Base-by-base conservation (phyloP, 2,888 invertebrate genomes). In the Coleophora flavipennella region DNA sequence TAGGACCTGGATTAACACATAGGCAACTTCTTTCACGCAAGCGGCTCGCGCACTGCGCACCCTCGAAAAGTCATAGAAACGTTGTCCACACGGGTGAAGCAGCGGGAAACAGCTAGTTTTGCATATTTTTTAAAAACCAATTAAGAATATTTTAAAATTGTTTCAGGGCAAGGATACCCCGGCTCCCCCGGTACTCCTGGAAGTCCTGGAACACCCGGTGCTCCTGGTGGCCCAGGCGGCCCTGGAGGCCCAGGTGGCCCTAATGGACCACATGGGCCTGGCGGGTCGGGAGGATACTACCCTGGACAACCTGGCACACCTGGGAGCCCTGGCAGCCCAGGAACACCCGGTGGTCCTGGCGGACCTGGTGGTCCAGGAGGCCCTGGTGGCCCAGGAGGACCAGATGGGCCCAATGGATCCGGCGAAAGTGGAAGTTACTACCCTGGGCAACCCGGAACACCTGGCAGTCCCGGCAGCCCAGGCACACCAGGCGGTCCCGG, bases 391-490 rank as follows among this genome's bases (percentile, higher is more conserved):
- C 38, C 38, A 7, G 37, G 37, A 10, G 37, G 37, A 0, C 37
- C 37, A 3, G 8, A 29, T 29, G 46, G 44, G 28, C 51, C 51
- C 1, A 20, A 27, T 3, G 55, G 61, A 79, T 80, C 40, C 7
- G 51, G 54, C 8, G 36, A 49, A 4, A 45, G 48, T 29, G 51
- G 51, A 13, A 49, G 20, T 20, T 1, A 29, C 10, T 29, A n/a
- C 13, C 58, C 44, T 28, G 20, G 28, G 9, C 34, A 34, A 26
- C 41, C 41, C 2, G 35, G 39, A 42, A 9, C 29, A 11, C 29
- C 29, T 10, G 29, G 29, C 29, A 26, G 8, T 10, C 42, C 29
- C 4, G 29, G 29, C 29, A 29, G n/a, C 11, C 29, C 29, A n/a
- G 29, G 29, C 7, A 29, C 29, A n/a, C 29, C 35, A 4, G 42